Conservation (phyloP, 2,113 vertebrate species). For the Melierax canorus region DNA sequence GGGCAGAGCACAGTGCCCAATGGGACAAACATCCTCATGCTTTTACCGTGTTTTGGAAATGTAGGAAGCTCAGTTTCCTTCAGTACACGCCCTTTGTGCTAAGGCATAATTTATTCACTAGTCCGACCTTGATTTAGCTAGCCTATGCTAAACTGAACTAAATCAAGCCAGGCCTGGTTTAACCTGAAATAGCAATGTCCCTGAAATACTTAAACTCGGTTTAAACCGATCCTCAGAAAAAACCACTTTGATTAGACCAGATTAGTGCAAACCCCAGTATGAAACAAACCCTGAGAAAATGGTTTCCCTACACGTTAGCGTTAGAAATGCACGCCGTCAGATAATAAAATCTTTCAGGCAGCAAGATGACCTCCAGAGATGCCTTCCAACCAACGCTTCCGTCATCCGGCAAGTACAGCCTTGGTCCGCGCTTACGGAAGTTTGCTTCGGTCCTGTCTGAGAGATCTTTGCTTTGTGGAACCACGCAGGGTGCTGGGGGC, state of each 20-base stretch:
- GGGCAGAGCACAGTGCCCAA: background rate
- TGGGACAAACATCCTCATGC: background rate
- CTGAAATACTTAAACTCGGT: background rate
- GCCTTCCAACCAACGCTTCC: background rate
- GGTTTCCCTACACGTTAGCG: too few species aligned
- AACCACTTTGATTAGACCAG: background rate
- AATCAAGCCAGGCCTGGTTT: background rate
- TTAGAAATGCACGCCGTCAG: too few species aligned
- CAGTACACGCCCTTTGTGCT: background rate
- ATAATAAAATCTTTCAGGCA: background rate
- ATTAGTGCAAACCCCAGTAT: background rate
- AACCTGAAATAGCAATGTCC: background rate
- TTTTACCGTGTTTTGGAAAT: background rate
- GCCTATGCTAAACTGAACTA: background rate
- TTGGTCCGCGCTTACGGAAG: background rate
- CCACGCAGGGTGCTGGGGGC: background rate
- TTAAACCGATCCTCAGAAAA: background rate
- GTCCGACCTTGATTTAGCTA: background rate
- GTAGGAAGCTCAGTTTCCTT: background rate
- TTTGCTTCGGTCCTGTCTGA: background rate
- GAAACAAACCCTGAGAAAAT: background rate
- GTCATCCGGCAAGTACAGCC: rapidly evolving
- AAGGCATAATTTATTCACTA: background rate
- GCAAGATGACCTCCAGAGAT: background rate
- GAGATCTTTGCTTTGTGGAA: background rate